These are phyloP conservation scores for Chionomys nivalis DNA, from an alignment of 2,113 vertebrate genomes.

Conservation along the genomic window DNA sequence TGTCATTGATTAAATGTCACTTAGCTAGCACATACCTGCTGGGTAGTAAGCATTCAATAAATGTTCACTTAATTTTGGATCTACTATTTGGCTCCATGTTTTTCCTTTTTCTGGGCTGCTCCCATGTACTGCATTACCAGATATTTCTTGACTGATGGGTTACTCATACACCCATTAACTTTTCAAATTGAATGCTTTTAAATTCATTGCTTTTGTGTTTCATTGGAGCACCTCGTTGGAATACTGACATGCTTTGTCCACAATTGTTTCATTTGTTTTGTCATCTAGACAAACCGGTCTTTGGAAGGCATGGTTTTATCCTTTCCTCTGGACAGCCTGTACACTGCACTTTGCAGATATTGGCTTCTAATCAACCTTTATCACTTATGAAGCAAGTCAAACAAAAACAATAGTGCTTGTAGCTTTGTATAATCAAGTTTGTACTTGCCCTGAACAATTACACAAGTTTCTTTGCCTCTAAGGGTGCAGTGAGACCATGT, in stretches of 20 bases:
- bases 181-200: neutral
- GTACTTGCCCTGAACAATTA: neutral
- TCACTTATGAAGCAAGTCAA: neutral
- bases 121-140: neutral
- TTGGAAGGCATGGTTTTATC: neutral
- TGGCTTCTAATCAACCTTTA: neutral
- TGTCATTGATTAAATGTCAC: no score
- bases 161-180: neutral
- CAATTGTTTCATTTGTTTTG: neutral
- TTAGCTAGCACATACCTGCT: neutral
- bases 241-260: neutral
- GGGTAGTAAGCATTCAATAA: neutral
- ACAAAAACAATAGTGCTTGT: neutral
- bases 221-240: neutral
- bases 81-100: neutral
- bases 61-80: neutral
- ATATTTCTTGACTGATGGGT: neutral
- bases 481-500: neutral
- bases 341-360: neutral
- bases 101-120: neutral
- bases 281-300: neutral
- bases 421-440: neutral
- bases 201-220: neutral
- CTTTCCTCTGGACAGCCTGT: neutral
- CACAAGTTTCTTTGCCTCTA: neutral